Conservation (phyloP, 2,888 invertebrate genomes). For the Lapara coniferarum region DNA sequence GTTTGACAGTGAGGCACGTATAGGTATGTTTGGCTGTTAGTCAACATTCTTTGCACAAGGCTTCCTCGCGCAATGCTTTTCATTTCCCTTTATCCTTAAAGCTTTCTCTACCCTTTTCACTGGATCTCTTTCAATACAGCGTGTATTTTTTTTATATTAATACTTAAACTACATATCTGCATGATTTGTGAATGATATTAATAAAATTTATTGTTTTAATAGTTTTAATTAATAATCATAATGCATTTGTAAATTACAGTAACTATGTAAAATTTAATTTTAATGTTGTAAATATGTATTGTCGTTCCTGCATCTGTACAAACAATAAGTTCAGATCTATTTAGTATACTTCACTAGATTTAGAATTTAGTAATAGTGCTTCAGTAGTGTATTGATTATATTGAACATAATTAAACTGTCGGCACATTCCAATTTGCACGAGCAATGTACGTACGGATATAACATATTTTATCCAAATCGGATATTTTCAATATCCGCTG, state of each 20-base stretch:
- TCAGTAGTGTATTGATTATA: not conserved
- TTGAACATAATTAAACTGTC: conserved; percentile 1
- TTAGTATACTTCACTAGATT: too few species aligned
- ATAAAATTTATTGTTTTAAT: not conserved
- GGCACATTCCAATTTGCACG: not conserved
- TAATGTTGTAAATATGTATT: too few species aligned
- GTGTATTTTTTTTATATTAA: conserved; percentile 24
- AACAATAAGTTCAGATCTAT: too few species aligned
- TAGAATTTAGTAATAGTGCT: too few species aligned
- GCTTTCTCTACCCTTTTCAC: conserved; percentile 36
- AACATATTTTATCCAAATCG: conserved; percentile 2
- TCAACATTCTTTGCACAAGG: conserved; percentile 29
- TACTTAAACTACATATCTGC: not conserved
- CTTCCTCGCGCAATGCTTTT: conserved; percentile 30
- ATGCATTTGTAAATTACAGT: too few species aligned
- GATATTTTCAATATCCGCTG: conserved; percentile 9
- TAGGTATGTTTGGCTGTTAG: conserved; percentile 17
- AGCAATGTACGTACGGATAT: not conserved
- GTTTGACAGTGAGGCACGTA: conserved; percentile 20
- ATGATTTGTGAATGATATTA: not conserved
- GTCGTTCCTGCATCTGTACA: too few species aligned
- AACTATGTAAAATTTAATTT: too few species aligned
- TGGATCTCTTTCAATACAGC: conserved; percentile 20
- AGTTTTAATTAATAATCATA: too few species aligned
- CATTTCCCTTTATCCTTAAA: conserved; percentile 31